Evolutionary conservation across 2,888 invertebrate genomes (phyloP), one percentile per base, ranked within the genome.

Genomic region (Gonocerus acuteangulatus): DNA sequence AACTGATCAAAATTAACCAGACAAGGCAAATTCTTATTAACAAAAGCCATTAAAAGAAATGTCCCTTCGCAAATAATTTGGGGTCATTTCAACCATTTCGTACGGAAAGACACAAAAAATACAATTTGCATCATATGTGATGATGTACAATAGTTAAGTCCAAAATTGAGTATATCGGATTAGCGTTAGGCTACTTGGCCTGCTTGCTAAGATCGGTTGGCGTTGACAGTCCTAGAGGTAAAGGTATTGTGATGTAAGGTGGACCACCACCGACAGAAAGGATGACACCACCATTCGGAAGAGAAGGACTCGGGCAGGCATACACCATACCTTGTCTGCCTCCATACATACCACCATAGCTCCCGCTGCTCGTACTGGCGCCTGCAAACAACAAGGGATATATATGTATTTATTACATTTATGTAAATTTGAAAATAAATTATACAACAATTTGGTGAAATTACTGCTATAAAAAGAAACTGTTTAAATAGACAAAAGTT

Each of bases 281-380:
- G 62, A 77, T 74, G 62, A 78, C 74, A 3, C 75, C 75, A 7
- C 76, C 75, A 66, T 74, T 74, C 7, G 76, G 74, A 47, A 69
- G 61, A 6, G 65, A 65, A 1, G 69, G 65, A 7, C 66, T 62
- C 7, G 75, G 75, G 11, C 76, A 71, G 1, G 76, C 75, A 68
- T 77, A 77, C 71, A 77, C 74, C 73, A 62, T 56, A 7, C 63
- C 59, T 22, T 45, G 51, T 15, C 48, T 36, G 18, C 48, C 45
- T 0, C 27, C 34, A 47, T 48, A 57, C 47, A 22, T 21, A 9
- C 21, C 22, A 4, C 22, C 19, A 19, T 21, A 18, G 19, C 13
- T 47, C 1, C 57, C 57, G 11, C 44, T 57, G 34, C 57, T 57
- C 32, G 57, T 27, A n/a, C 44, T 36, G 11, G 19, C 27, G 3